Evolutionary conservation across 2,113 vertebrate genomes (phyloP), one percentile per base, ranked within the genome.

Genomic region (Pseudorectes ferrugineus): DNA sequence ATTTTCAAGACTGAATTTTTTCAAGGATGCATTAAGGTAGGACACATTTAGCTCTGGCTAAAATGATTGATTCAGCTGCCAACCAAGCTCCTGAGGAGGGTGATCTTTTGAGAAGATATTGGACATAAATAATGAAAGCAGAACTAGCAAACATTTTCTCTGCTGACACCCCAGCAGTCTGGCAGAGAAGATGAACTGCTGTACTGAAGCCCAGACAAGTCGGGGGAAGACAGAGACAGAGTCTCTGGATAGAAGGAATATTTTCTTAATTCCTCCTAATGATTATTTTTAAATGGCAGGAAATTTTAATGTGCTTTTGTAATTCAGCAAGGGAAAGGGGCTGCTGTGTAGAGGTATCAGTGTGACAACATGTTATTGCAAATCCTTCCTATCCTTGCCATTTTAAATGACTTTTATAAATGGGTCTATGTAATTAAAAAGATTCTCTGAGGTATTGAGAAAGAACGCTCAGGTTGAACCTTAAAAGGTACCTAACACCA

Each of bases 251-350:
- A 88, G 31, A 85, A 79, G n/a, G 70, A 75, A 49, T 79, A 49
- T 82, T 74, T 31, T 45, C 46, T 77, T 40, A 84, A 35, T 81
- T 94, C 49, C 62, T 87, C 24, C 28, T 95, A 89, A 95, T 74
- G 79, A 89, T 77, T 95, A 68, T 95, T 94, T 94, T 97, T 92
- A 95, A 95, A 92, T 95, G 62, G 70, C 77, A 89, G 84, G 95
- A 97, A 95, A 93, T 85, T 81, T 95, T 95, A 74, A 71, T 78
- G 52, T 80, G 43, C 40, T 52, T 85, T 96, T 90, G 75, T 95
- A 93, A 93, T 90, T 86, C 85, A 88, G 46, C 78, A 85, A 85
- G 74, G 75, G 87, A 92, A 92, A 71, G 55, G 29, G 35, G 24
- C n/a, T 85, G 54, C 63, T 85, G 42, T 35, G 54, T 58, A 49